Evolutionary conservation across 2,113 vertebrate species (phyloP).

Genomic region (Sylvilagus bachmani): DNA sequence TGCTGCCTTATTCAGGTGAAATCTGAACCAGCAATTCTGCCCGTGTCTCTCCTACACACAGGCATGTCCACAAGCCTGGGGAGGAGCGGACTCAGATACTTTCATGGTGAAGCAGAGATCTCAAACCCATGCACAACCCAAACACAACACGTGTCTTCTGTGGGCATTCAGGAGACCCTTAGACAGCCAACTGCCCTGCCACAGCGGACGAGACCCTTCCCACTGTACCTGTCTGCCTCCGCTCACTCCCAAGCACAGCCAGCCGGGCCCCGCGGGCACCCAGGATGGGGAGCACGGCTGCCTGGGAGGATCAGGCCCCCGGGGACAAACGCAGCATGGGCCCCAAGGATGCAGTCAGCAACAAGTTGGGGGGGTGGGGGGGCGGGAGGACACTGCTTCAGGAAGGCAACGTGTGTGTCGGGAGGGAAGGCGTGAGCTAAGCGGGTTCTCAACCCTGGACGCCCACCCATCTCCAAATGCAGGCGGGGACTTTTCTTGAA

Average conservation of each 20-base stretch:
- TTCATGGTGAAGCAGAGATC: too few relatives aligned
- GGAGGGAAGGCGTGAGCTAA: neutral
- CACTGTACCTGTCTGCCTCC: neutral
- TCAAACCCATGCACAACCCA: too few relatives aligned
- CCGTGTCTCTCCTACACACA: too few relatives aligned
- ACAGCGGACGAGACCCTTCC: neutral
- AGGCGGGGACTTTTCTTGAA: neutral
- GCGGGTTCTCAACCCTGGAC: neutral
- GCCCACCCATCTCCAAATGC: neutral
- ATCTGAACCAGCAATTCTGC: neutral
- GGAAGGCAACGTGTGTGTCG: fast-evolving
- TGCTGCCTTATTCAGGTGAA: neutral
- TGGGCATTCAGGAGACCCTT: too few relatives aligned
- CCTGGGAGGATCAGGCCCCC: neutral
- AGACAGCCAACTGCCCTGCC: neutral
- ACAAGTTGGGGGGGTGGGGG: too few relatives aligned
- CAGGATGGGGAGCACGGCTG: too few relatives aligned
- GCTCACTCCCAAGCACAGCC: neutral
- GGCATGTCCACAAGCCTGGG: too few relatives aligned
- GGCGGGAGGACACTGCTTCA: neutral
- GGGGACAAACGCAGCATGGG: neutral
- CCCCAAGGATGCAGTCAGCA: neutral
- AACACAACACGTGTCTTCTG: too few relatives aligned
- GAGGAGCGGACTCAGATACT: too few relatives aligned
- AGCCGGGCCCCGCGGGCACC: neutral